Base-by-base conservation (phyloP, 2,797 vertebrate genomes). In the Percopsis omiscomaycus region DNA sequence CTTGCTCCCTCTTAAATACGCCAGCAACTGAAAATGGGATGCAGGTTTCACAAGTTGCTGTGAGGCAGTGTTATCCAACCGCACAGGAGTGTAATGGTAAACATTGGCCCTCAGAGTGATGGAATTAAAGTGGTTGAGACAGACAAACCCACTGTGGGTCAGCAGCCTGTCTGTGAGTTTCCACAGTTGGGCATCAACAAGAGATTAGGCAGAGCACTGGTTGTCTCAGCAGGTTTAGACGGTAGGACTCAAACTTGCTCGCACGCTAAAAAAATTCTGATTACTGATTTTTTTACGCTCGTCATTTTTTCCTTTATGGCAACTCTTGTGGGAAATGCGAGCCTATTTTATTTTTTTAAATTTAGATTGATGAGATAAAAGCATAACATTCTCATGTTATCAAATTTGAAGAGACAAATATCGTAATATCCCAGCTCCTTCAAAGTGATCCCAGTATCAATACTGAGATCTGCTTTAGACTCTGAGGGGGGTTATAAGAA, bases 21-120 rank as follows among this genome's bases (percentile, higher is more conserved):
- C 45, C 59, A 59, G 53, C 70, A 58, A 64, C 57, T 55, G 28
- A 13, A 58, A 54, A 29, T 32, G 29, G 61, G 60, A 65, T 58
- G 27, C 64, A 52, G 0, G 28, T 77, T 84, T 75, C 28, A 29
- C 14, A 64, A 77, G 57, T 73, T 59, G 49, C 71, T 73, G 11
- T 10, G 44, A 70, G 63, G 59, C 55, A 58, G 74, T 74, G 78
- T 84, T 75, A 75, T 69, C 55, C 45, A 51, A 48, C 60, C 37
- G 52, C 59, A 69, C 5, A 44, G 48, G 45, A 47, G n/a, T 22
- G 22, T 60, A 59, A 66, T 56, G 42, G 77, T 76, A 72, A 81
- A 79, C 68, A 67, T n/a, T 48, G 51, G 15, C 48, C 15, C 15
- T 74, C 66, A 78, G 64, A 75, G 73, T 73, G 61, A 71, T 66